Percentiles rank a stretch among this genome's conserved stretches.
phyloP scores from a whole-genome alignment of 2,797 vertebrate genomes.

The Lindbergichthys nudifrons region DNA sequence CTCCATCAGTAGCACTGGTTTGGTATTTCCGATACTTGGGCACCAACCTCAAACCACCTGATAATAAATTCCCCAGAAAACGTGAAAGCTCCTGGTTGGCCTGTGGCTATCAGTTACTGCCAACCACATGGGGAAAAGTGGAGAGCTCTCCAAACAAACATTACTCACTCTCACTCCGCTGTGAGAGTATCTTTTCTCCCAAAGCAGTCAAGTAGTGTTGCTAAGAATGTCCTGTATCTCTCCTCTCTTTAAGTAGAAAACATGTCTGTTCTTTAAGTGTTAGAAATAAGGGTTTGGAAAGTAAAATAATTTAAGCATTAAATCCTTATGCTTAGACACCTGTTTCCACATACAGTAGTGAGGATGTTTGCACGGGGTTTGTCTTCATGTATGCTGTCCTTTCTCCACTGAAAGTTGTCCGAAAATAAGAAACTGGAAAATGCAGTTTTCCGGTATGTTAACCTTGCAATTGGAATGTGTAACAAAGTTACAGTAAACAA shows the following conservation, averaged over 20 bases:
- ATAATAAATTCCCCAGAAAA: constrained; percentile 75
- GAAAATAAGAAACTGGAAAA: constrained; percentile 26
- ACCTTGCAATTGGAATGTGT: constrained; percentile 19
- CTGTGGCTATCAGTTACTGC: constrained; percentile 58
- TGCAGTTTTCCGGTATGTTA: constrained; percentile 3
- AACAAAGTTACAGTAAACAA: constrained; percentile 33
- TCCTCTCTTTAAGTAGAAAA: constrained; percentile 37
- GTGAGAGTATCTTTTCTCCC: constrained; percentile 42
- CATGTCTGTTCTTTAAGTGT: background rate
- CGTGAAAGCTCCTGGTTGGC: constrained; percentile 64
- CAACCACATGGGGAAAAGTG: constrained; percentile 61
- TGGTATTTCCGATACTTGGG: constrained; percentile 72
- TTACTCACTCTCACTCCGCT: constrained; percentile 49
- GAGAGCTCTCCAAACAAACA: constrained; percentile 56
- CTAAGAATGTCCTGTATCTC: constrained; percentile 18
- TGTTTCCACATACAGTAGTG: background rate
- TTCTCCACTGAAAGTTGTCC: background rate
- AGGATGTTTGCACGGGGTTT: background rate
- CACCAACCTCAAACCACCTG: constrained; percentile 67
- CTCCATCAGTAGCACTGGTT: constrained; percentile 58
- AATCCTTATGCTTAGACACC: constrained; percentile 1
- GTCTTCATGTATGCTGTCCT: background rate
- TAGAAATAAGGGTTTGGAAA: background rate
- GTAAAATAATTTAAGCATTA: constrained; percentile 3
- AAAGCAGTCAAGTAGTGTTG: constrained; percentile 18